Percentiles rank a stretch among this genome's conserved stretches.
These are phyloP conservation scores for Rhyacophila evoluta DNA, from an alignment of 2,888 invertebrate species.

Conservation along the genomic window DNA sequence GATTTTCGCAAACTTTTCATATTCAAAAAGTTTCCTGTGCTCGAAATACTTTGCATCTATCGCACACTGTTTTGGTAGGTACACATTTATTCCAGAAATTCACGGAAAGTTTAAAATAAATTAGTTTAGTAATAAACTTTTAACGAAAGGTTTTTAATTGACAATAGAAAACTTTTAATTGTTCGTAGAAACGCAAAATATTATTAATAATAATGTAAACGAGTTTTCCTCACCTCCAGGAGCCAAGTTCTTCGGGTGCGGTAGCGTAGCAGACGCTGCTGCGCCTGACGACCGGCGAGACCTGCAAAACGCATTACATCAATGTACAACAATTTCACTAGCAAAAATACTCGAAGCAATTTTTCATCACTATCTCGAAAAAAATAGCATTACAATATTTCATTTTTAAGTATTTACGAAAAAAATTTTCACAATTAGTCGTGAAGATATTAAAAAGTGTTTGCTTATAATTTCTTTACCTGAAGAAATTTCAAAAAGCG, in stretches of 20 bases:
- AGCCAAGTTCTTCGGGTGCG: slow-evolving; percentile 79
- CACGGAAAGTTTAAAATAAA: not conserved
- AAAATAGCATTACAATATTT: no score
- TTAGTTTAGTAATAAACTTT: not conserved
- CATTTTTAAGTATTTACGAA: no score
- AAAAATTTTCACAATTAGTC: no score
- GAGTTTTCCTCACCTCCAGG: slow-evolving; percentile 75
- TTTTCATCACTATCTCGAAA: not conserved
- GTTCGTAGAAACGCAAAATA: not conserved
- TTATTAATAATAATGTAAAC: not conserved
- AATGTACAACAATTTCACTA: not conserved
- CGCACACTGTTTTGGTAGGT: not conserved
- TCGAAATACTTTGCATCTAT: not conserved
- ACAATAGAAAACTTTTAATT: not conserved
- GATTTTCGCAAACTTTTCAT: not conserved
- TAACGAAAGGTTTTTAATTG: not conserved
- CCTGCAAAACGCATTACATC: slow-evolving; percentile 66
- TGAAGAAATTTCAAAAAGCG: no score
- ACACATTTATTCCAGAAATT: not conserved
- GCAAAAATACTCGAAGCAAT: no score
- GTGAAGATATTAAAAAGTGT: no score
- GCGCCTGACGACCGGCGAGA: slow-evolving; percentile 84
- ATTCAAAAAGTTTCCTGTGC: not conserved
- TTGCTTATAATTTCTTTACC: no score
- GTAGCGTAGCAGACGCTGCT: slow-evolving; percentile 77